Percentiles rank a stretch among this genome's conserved stretches.
phyloP scores from a whole-genome alignment of 2,113 vertebrate genomes.

The Corynorhinus townsendii region DNA sequence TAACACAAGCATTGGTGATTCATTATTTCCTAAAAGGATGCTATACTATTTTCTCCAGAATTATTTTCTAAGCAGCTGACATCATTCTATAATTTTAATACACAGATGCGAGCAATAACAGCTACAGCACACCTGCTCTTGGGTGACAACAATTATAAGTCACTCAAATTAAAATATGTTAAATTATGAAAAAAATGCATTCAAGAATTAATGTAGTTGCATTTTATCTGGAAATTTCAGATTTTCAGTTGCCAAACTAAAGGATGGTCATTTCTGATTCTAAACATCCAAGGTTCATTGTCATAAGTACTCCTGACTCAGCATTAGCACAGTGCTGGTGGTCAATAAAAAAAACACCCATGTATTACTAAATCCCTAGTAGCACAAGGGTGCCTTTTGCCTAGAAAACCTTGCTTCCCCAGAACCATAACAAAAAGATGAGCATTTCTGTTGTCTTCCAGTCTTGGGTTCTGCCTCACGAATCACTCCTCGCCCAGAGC shows the following conservation, averaged over 20 bases:
- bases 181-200: not conserved
- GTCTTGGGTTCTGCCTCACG: not conserved
- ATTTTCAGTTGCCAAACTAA: not conserved
- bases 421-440: not conserved
- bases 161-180: not conserved
- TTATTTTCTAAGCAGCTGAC: not conserved
- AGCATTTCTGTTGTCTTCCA: not conserved
- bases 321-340: not conserved
- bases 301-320: not conserved
- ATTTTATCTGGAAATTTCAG: not conserved
- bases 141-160: not conserved
- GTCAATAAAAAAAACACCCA: not conserved
- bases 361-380: not conserved
- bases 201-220: not conserved
- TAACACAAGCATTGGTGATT: not conserved
- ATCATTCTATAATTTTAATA: not conserved
- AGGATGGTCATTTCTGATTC: not conserved
- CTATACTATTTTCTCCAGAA: not conserved
- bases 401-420: not conserved
- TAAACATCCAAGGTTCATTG: not conserved
- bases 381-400: not conserved
- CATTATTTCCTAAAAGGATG: not conserved
- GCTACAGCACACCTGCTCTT: not conserved
- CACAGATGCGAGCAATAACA: fast-evolving
- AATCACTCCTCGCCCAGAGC: not conserved